Conservation (phyloP, 2,797 vertebrate species). For the Dicrostonyx torquatus region DNA sequence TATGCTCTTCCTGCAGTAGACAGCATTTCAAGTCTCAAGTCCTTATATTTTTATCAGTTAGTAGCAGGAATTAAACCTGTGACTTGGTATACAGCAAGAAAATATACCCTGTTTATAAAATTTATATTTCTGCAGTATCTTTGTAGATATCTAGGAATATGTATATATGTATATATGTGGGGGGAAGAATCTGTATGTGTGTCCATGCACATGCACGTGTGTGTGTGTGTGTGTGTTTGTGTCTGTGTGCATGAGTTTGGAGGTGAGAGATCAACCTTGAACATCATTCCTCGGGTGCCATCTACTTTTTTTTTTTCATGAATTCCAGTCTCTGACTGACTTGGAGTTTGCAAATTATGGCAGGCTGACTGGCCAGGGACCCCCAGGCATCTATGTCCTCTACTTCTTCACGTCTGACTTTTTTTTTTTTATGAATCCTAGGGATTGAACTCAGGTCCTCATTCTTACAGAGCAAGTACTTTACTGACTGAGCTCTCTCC, state of each 20-base stretch:
- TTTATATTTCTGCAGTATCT: conserved; percentile 2
- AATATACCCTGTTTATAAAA: not conserved
- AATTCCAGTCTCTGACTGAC: not conserved
- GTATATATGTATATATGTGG: not conserved
- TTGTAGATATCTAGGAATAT: not conserved
- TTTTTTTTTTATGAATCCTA: not conserved
- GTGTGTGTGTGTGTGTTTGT: not conserved
- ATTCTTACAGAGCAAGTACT: not conserved
- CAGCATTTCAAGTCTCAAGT: not conserved
- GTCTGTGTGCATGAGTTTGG: not conserved
- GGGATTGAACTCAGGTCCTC: not conserved
- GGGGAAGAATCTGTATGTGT: not conserved
- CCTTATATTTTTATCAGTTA: not conserved
- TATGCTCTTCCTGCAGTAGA: not conserved
- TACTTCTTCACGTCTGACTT: not conserved
- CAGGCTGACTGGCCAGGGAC: not conserved
- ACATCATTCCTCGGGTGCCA: not conserved
- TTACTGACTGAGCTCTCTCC: not conserved
- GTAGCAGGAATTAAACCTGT: not conserved
- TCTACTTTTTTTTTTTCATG: not conserved
- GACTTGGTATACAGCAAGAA: not conserved
- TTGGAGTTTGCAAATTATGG: not conserved
- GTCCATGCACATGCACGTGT: not conserved
- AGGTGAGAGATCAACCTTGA: not conserved
- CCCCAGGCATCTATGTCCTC: not conserved